Evolutionary conservation across 1,140 invertebrate genomes (phyloP).

Genomic region (Conus betulinus): DNA sequence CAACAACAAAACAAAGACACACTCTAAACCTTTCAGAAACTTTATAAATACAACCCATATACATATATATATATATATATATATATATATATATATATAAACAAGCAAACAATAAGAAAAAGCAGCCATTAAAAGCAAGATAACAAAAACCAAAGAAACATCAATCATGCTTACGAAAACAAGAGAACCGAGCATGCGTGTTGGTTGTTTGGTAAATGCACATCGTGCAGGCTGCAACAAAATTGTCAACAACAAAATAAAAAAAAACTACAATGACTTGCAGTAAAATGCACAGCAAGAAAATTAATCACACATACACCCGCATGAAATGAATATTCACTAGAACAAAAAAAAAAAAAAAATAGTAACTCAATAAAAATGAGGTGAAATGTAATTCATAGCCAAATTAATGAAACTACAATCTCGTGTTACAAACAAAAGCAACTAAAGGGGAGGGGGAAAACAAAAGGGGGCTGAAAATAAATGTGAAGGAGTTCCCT

Average conservation of each 20-base stretch:
- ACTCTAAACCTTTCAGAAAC: too few species aligned
- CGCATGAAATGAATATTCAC: not conserved
- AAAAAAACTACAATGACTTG: not conserved
- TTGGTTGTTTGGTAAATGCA: conserved; percentile 13
- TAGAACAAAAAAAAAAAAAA: too few species aligned
- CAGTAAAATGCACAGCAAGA: not conserved
- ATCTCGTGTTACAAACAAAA: too few species aligned
- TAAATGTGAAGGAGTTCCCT: not conserved
- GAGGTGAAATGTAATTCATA: not conserved
- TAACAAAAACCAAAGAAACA: not conserved
- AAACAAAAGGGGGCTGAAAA: not conserved
- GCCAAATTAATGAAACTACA: too few species aligned
- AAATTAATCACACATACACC: not conserved
- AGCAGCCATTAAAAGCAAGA: not conserved
- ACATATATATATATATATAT: too few species aligned
- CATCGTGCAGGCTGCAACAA: conserved; percentile 21
- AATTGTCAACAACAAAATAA: not conserved
- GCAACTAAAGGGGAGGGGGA: too few species aligned
- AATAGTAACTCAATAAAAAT: not conserved
- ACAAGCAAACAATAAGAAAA: not conserved
- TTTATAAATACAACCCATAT: too few species aligned
- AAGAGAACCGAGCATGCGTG: conserved; percentile 2
- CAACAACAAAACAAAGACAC: too few species aligned
- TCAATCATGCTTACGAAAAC: conserved; percentile 2
- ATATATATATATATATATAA: too few species aligned